A percentile compares a stretch with the other conserved stretches of the same genome.
Conservation (phyloP, 1,140 invertebrate species). For the Aphis gossypii region DNA sequence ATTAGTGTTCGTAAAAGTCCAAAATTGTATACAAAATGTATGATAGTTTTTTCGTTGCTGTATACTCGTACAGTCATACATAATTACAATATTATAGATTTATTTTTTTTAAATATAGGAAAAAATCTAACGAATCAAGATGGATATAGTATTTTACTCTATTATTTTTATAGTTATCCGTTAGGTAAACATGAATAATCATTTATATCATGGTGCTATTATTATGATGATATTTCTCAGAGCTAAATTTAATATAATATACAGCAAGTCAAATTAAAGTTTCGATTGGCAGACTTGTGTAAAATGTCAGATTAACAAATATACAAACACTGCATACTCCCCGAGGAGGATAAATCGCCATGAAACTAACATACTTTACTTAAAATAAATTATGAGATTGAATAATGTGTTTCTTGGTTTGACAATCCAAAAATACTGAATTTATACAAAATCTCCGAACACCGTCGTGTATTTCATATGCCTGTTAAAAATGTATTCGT, state of each 20-base stretch:
- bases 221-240: neutral
- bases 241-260: neutral
- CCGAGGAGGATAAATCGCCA: neutral
- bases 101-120: too few relatives aligned
- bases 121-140: neutral
- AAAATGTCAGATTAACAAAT: neutral
- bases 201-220: neutral
- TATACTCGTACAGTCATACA: too few relatives aligned
- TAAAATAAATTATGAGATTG: neutral
- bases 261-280: neutral
- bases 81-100: too few relatives aligned
- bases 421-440: neutral
- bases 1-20: too few relatives aligned
- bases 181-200: neutral
- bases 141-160: neutral
- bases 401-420: neutral
- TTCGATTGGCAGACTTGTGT: neutral
- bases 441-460: neutral
- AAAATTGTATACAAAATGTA: too few relatives aligned
- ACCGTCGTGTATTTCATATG: neutral
- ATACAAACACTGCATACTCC: neutral
- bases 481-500: neutral
- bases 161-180: neutral
- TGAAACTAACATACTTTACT: neutral
- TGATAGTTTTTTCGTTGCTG: too few relatives aligned